phyloP scores from a whole-genome alignment of 2,888 invertebrate species.

The Lepidonotus clava region DNA sequence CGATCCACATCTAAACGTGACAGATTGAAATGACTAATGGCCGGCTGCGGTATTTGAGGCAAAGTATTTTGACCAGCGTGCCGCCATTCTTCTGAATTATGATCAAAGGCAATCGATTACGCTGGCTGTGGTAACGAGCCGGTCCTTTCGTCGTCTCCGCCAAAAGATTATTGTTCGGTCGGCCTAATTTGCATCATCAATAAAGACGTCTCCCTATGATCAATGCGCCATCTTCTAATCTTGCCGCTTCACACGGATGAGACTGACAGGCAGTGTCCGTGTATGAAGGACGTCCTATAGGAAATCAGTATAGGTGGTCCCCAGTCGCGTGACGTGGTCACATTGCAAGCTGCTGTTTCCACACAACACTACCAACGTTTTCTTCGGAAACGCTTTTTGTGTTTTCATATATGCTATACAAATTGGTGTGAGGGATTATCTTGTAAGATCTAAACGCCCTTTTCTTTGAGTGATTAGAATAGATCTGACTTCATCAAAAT shows the following conservation, averaged over 20 bases:
- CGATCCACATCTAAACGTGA: constrained; percentile 39
- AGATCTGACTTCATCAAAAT: too few species aligned
- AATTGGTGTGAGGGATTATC: too few species aligned
- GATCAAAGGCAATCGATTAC: constrained; percentile 43
- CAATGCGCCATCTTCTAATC: constrained; percentile 42
- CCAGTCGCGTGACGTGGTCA: constrained; percentile 16
- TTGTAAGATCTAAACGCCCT: too few species aligned
- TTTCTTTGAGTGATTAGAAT: too few species aligned
- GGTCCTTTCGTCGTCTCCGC: not conserved
- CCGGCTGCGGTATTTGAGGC: constrained; percentile 7
- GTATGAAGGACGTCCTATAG: constrained; percentile 34
- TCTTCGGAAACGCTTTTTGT: too few species aligned
- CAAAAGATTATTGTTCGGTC: not conserved
- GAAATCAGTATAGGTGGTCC: constrained; percentile 25
- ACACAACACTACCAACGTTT: too few species aligned
- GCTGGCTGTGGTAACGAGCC: not conserved
- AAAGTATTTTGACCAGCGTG: constrained; percentile 31
- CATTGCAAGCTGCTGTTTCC: too few species aligned
- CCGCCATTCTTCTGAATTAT: constrained; percentile 45
- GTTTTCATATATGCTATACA: too few species aligned
- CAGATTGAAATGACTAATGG: constrained; percentile 47
- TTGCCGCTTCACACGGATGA: not conserved
- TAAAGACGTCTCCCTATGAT: constrained; percentile 28
- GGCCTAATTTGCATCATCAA: constrained; percentile 44
- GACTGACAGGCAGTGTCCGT: not conserved